Evolutionary conservation across 2,113 vertebrate genomes (phyloP), one percentile per base, ranked within the genome.

Genomic region (Romanogobio albipinnatus): DNA sequence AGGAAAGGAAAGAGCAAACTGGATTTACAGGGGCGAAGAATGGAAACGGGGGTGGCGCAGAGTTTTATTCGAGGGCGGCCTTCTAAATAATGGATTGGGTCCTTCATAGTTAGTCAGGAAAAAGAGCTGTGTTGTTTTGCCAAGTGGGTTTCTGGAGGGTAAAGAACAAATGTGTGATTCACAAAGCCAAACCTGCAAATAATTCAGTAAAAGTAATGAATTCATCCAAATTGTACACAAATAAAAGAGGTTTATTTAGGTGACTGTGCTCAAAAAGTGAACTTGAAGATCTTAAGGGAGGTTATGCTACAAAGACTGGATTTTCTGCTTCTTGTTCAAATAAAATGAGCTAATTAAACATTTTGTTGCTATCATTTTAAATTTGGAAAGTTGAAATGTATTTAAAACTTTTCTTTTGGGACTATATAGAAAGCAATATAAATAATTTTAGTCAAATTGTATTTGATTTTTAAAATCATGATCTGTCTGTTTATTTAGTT

Each of bases 41-140:
- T 76, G 68, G 68, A 80, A 77, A 80, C 51, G 53, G 70, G 51
- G 59, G n/a, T 47, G 70, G 80, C 13, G 9, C 61, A 74, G 66
- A 22, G 13, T 36, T 58, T 43, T 76, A 76, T 80, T 68, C 62
- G 74, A 73, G 73, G 22, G 75, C 66, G 62, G 73, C 36, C 56
- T 33, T 81, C 81, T 88, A 86, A 90, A 90, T 90, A 87, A 87
- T 88, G 81, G 62, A 90, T 85, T 86, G 85, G 53, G 70, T 85
- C 77, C 19, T 75, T 68, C 64, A 56, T 62, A 82, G 79, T 84
- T 76, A 33, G 70, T 17, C 45, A 76, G 77, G 68, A 33, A 49
- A 86, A 85, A 84, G 83, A 76, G 73, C 77, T 70, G 68, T 62
- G 33, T 49, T 86, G 29, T 66, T 82, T 76, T 59, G 24, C 77